Base-by-base conservation (phyloP, 1,140 invertebrate genomes). In the Plutomurus gul region DNA sequence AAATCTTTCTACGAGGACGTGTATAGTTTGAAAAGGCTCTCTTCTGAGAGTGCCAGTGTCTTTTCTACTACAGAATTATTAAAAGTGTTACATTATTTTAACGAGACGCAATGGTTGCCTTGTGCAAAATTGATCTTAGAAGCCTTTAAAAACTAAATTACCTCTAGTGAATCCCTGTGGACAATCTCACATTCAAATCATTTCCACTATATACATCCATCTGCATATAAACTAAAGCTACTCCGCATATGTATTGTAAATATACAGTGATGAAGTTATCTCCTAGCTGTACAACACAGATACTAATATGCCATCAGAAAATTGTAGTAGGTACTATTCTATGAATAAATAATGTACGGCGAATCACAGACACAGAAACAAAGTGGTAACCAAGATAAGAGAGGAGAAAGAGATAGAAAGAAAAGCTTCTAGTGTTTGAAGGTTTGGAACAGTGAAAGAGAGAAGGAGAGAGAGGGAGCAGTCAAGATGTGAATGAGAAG, bases 311-410 rank as follows among this genome's bases (percentile, higher is more conserved):
- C 36, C 27, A 7, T n/a, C 10, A 65, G 27, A 25, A 65, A n/a
- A 33, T 27, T 33, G 25, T 65, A n/a, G 22, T 25, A n/a, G 56
- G 22, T 60, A 30, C 27, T 65, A 30, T 30, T 60, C 27, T 65
- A 65, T 65, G 56, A 65, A 65, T 65, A 65, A 65, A 65, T 65
- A 65, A 65, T 65, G 56, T 33, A 65, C 36, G 30, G 16, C 25
- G 56, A 65, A 65, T 65, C 56, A 33, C 3, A 33, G 16, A 25
- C 30, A n/a, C n/a, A n/a, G n/a, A n/a, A n/a, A n/a, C n/a, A n/a
- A n/a, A n/a, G n/a, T n/a, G n/a, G n/a, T n/a, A n/a, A n/a, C n/a
- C n/a, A n/a, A n/a, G n/a, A n/a, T n/a, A n/a, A n/a, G n/a, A n/a
- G n/a, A n/a, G n/a, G n/a, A n/a, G n/a, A 65, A 30, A 13, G 56